These are phyloP conservation scores for Cyclura pinguis DNA, from an alignment of 2,797 vertebrate genomes.

Conservation along the genomic window DNA sequence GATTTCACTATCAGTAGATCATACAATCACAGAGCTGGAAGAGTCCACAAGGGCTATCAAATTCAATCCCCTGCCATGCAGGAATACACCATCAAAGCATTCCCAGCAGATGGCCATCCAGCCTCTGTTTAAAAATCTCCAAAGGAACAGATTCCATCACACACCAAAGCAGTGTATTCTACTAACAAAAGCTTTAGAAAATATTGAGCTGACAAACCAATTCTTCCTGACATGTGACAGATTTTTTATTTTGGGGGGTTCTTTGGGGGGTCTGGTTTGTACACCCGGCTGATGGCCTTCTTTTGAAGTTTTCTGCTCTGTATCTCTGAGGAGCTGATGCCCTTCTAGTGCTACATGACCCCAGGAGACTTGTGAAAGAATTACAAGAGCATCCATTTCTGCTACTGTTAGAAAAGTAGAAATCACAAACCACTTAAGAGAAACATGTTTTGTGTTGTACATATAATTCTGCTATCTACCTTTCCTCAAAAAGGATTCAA, in stretches of 20 bases:
- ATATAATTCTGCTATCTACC: not conserved
- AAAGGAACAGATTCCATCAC: too few relatives aligned
- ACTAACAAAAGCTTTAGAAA: not conserved
- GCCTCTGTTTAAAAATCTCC: too few relatives aligned
- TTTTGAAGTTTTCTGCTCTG: not conserved
- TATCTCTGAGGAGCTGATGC: not conserved
- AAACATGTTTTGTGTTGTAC: not conserved
- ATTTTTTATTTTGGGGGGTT: not conserved
- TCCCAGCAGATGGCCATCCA: too few relatives aligned
- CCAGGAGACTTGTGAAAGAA: not conserved
- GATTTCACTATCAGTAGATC: not conserved
- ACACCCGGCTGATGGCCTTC: not conserved
- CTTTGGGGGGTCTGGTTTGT: not conserved
- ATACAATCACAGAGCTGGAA: too few relatives aligned
- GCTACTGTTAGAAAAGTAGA: not conserved
- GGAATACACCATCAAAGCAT: too few relatives aligned
- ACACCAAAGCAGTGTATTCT: too few relatives aligned
- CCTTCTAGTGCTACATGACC: not conserved
- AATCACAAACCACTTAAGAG: not conserved
- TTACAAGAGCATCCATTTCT: not conserved
- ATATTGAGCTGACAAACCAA: not conserved
- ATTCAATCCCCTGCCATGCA: too few relatives aligned
- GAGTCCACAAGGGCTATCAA: too few relatives aligned
- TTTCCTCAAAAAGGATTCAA: not conserved
- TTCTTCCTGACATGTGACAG: not conserved